phyloP scores from a whole-genome alignment of 2,888 invertebrate species.

The Silvanus unidentatus region DNA sequence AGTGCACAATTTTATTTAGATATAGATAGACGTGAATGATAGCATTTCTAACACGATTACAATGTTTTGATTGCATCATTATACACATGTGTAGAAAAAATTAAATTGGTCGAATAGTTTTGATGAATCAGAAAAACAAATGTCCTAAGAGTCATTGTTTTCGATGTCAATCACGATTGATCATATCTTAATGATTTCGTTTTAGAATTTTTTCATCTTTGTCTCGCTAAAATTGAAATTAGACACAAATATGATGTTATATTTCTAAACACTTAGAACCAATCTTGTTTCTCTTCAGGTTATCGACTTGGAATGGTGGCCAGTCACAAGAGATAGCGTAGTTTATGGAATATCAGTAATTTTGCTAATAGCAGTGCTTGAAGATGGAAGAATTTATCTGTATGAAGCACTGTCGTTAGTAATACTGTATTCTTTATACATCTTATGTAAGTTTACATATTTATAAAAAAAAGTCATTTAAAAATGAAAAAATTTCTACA shows the following conservation, averaged over 20 bases:
- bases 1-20: constrained; percentile 1
- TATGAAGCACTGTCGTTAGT: constrained; percentile 69
- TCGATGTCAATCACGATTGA: no score
- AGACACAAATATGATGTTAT: no score
- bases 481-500: constrained; percentile 30
- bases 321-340: constrained; percentile 66
- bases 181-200: no score
- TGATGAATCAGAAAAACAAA: no score
- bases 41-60: neutral
- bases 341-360: constrained; percentile 69
- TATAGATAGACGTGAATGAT: neutral
- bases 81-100: no score
- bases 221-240: no score
- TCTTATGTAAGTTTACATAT: constrained; percentile 53
- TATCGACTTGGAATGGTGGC: constrained; percentile 69
- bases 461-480: neutral
- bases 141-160: no score
- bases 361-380: constrained; percentile 60
- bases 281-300: constrained; percentile 50
- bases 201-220: no score
- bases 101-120: no score
- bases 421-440: constrained; percentile 63
- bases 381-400: constrained; percentile 69
- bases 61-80: no score
- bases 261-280: neutral